These are phyloP conservation scores for Clarias platycephalus DNA, from an alignment of 2,797 vertebrate species.

Conservation along the genomic window DNA sequence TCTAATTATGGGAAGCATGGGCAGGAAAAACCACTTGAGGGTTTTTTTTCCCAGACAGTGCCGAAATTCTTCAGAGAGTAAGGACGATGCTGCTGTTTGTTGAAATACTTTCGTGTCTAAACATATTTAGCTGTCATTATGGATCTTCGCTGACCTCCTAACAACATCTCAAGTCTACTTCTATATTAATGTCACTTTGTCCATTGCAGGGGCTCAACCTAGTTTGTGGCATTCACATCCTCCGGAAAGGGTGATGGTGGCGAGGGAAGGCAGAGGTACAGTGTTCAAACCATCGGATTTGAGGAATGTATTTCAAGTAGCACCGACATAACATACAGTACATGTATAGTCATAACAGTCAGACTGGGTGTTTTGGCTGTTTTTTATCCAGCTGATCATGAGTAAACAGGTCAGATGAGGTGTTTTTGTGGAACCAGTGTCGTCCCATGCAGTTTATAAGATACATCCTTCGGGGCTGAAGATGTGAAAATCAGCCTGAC, in stretches of 20 bases:
- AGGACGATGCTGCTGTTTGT: constrained; percentile 75
- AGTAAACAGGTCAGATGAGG: not conserved
- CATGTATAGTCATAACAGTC: not conserved
- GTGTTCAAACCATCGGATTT: constrained; percentile 62
- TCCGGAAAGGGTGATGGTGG: constrained; percentile 59
- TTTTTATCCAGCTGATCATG: not conserved
- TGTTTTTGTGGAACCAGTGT: constrained; percentile 31
- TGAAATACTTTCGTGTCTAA: constrained; percentile 71
- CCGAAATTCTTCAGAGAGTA: constrained; percentile 70
- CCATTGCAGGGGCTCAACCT: constrained; percentile 59
- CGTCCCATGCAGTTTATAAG: constrained; percentile 33
- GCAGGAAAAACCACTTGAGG: constrained; percentile 75
- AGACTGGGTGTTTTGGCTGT: not conserved
- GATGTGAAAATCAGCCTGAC: constrained; percentile 54
- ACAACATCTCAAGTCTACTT: constrained; percentile 66
- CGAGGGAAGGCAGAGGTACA: constrained; percentile 54
- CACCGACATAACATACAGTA: not conserved
- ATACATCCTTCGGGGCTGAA: constrained; percentile 30
- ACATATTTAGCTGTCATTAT: constrained; percentile 78
- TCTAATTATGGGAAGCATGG: constrained; percentile 76
- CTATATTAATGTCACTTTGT: constrained; percentile 66
- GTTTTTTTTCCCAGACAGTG: constrained; percentile 60
- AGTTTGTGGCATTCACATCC: constrained; percentile 67
- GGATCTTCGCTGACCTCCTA: constrained; percentile 62
- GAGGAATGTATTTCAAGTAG: constrained; percentile 46